Evolutionary conservation across 2,113 vertebrate genomes (phyloP).

Genomic region (Prunella himalayana): DNA sequence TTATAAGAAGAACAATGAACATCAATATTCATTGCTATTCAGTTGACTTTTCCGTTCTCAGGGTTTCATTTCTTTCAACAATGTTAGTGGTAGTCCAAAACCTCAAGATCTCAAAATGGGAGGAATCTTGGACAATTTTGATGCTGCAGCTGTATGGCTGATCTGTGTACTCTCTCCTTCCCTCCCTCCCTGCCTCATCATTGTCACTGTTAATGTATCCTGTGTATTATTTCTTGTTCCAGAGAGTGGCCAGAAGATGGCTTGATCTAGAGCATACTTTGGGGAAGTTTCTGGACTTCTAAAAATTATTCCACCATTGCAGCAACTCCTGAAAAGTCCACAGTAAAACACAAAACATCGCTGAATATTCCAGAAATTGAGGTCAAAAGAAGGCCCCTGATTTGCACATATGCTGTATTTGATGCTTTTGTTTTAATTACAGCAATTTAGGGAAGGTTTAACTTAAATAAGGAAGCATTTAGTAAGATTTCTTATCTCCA

Average conservation of each 20-base stretch:
- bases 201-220: not conserved
- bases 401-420: not conserved
- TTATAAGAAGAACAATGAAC: not conserved
- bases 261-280: not conserved
- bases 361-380: not conserved
- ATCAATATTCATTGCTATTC: not conserved
- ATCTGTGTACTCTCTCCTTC: not conserved
- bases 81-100: not conserved
- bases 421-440: not conserved
- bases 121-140: not conserved
- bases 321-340: not conserved
- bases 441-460: not conserved
- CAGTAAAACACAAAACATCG: not conserved
- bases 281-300: not conserved
- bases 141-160: not conserved
- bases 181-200: not conserved
- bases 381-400: rapidly evolving
- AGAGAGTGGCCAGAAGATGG: not conserved
- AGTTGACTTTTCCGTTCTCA: not conserved
- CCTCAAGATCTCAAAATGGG: not conserved
- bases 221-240: not conserved
- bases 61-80: not conserved
- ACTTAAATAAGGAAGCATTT: not conserved
- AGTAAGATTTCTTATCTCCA: not conserved
- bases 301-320: not conserved